Conservation (phyloP, 2,797 vertebrate genomes). For the Onychomys torridus region DNA sequence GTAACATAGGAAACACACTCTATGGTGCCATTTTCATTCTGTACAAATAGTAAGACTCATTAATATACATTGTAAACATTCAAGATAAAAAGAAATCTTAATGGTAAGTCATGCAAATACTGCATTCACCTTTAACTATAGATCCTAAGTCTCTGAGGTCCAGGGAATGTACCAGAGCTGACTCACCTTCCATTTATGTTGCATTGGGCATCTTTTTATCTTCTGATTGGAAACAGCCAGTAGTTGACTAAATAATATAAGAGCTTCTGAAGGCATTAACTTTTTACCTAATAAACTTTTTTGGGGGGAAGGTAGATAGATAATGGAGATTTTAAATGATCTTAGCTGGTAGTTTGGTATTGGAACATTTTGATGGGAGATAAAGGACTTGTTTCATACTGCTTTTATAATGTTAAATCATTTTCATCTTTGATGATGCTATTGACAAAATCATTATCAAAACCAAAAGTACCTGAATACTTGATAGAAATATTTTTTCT, state of each 20-base stretch:
- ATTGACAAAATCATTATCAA: conserved; percentile 66
- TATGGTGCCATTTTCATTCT: neutral
- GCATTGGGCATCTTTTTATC: neutral
- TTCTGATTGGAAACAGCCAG: neutral
- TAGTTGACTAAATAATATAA: neutral
- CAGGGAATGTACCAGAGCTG: too few species aligned
- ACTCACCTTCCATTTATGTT: neutral
- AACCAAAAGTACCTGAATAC: conserved; percentile 54
- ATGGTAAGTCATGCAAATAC: neutral
- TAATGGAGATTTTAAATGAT: neutral
- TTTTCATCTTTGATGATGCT: conserved; percentile 34
- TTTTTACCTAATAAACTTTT: conserved; percentile 45
- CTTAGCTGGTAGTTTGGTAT: neutral
- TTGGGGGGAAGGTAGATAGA: neutral
- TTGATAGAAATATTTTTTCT: conserved; percentile 59
- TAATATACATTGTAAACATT: neutral
- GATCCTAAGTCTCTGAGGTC: neutral
- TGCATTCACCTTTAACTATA: neutral
- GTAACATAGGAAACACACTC: neutral
- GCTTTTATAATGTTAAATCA: conserved; percentile 43
- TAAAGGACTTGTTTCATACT: conserved; percentile 51
- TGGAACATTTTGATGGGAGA: neutral
- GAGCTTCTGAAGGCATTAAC: neutral
- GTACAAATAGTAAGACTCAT: neutral
- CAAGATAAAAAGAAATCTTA: neutral